phyloP scores from a whole-genome alignment of 2,888 invertebrate genomes.

The Epirrita christyi region DNA sequence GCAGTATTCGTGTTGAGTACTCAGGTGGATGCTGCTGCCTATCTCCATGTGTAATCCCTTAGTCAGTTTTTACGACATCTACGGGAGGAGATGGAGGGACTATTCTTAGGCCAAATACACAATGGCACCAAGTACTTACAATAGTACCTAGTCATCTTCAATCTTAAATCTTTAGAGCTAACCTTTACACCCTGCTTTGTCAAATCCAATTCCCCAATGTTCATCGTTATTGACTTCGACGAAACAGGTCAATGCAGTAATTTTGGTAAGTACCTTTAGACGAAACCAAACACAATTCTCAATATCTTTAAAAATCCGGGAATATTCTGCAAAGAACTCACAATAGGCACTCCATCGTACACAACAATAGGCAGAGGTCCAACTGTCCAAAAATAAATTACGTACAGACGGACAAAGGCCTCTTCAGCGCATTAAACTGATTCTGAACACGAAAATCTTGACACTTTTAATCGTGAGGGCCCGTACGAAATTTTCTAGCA shows the following conservation, averaged over 20 bases:
- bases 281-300: slow-evolving; percentile 19
- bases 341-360: slow-evolving; percentile 32
- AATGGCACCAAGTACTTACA: too few species aligned
- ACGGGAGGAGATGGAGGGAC: too few species aligned
- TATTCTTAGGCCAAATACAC: too few species aligned
- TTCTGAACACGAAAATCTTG: slow-evolving; percentile 64
- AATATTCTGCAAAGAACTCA: slow-evolving; percentile 20
- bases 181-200: too few species aligned
- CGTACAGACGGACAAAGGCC: slow-evolving; percentile 55
- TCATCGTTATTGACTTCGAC: too few species aligned
- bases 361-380: slow-evolving; percentile 35
- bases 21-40: too few species aligned
- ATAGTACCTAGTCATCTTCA: too few species aligned
- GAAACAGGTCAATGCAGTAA: slow-evolving; percentile 8
- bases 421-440: slow-evolving; percentile 72
- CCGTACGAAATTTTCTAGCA: slow-evolving; percentile 21
- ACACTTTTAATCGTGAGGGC: slow-evolving; percentile 49
- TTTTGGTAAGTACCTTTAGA: neutral
- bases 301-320: slow-evolving; percentile 11
- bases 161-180: too few species aligned
- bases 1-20: too few species aligned
- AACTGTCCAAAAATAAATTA: slow-evolving; percentile 55
- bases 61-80: too few species aligned
- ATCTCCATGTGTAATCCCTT: too few species aligned
- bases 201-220: too few species aligned